Base-by-base conservation (phyloP, 2,888 invertebrate genomes). In the Hylaea fasciaria region DNA sequence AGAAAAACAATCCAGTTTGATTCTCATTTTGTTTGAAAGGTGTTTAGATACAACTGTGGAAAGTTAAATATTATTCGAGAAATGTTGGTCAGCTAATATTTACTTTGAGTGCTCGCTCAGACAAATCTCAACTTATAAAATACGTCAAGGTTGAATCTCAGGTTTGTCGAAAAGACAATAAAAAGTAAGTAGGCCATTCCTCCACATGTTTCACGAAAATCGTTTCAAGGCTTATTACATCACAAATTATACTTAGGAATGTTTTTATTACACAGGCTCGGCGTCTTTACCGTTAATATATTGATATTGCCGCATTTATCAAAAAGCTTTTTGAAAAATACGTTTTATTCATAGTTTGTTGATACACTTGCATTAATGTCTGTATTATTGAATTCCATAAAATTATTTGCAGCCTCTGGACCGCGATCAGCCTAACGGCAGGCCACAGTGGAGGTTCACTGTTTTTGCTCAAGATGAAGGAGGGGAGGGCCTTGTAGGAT, bases 401-500 rank as follows among this genome's bases (percentile, higher is more conserved):
- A 40, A 12, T 22, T 40, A 14, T 61, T 93, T 93, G 40, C 93
- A 98, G 97, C 98, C 98, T 37, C 91, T 99, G 83, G 99, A 99
- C 91, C 95, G 99, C 72, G 99, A 99, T 93, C 97, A 98, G 82
- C 99, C 99, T 0, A 97, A 97, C 83, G 99, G 99, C 32, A 94
- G 98, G 66, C 98, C 98, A 0, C 98, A 98, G 83, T 98, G 98
- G 98, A 94, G 98, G 71, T 98, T 98, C 87, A 98, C 98, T 1
- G 98, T 98, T 10, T 98, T 98, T 86, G 98, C 98, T 46, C 98
- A 98, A 91, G 98, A 98, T 81, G 98, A 98, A 90, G 97, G 98
- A 22, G 98, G 98, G 54, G 98, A 98, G 89, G 98, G 98, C 55
- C 94, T 98, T 32, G 98, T 98, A 45, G 98, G 98, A 62, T 99